Conservation (phyloP, 2,113 vertebrate species). For the Ochotona curzoniae region DNA sequence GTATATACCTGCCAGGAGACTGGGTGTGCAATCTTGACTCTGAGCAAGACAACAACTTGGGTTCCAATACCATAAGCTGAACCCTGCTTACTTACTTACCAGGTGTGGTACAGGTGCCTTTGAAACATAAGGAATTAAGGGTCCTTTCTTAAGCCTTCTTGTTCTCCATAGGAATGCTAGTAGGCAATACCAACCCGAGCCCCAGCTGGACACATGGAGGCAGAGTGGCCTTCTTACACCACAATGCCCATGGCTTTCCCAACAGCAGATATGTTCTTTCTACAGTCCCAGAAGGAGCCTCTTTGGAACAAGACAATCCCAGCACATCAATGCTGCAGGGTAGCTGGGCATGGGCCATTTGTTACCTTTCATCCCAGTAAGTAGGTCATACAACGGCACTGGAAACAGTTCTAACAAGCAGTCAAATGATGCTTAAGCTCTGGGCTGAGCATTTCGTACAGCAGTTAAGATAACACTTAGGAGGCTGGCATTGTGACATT, state of each 20-base stretch:
- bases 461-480: too few species aligned
- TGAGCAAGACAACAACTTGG: neutral
- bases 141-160: conserved; percentile 78
- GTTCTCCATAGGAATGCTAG: conserved; percentile 61
- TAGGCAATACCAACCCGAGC: conserved; percentile 1
- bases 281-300: neutral
- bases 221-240: neutral
- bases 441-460: neutral
- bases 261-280: conserved; percentile 40
- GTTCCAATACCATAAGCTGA: neutral
- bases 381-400: neutral
- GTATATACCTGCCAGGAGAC: neutral
- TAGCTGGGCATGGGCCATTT: conserved; percentile 33
- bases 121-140: conserved; percentile 81
- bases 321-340: neutral
- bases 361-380: neutral
- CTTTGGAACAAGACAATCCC: neutral
- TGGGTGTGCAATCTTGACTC: conserved; percentile 9
- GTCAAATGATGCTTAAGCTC: conserved; percentile 11
- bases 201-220: neutral
- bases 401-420: neutral
- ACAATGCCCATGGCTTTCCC: neutral
- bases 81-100: neutral
- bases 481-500: too few species aligned
- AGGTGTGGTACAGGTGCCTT: neutral